Percentiles rank a stretch among this genome's conserved stretches.
phyloP scores from a whole-genome alignment of 1,140 invertebrate species.

The Hypsibius dujardini region DNA sequence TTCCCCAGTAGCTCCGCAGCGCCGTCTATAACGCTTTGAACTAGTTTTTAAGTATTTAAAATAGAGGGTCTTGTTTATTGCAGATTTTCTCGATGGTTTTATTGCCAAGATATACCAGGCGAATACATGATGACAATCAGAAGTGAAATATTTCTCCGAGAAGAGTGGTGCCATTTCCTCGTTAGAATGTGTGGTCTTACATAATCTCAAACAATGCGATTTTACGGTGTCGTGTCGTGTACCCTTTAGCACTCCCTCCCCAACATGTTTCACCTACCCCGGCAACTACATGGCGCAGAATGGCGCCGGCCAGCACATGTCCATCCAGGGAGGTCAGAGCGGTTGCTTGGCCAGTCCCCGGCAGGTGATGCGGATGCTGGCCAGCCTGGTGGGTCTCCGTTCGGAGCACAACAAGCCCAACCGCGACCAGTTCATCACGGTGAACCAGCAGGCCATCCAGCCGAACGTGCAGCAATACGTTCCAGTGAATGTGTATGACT shows the following conservation, averaged over 20 bases:
- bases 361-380: neutral
- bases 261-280: conserved; percentile 13
- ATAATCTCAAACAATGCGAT: too few species aligned
- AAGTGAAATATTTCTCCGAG: too few species aligned
- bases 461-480: neutral
- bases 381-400: conserved; percentile 9
- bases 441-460: neutral
- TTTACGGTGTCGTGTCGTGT: too few species aligned
- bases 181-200: neutral
- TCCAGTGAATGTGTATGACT: neutral
- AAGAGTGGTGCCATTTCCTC: neutral
- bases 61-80: too few species aligned
- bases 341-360: neutral
- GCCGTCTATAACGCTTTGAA: too few species aligned
- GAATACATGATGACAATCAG: too few species aligned
- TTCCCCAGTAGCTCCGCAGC: too few species aligned
- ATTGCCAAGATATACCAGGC: too few species aligned
- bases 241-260: neutral
- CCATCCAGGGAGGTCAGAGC: neutral
- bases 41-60: too few species aligned
- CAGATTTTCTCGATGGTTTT: too few species aligned
- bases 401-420: conserved; percentile 16
- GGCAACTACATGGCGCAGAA: neutral
- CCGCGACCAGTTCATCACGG: neutral
- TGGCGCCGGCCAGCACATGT: conserved; percentile 4